Base-by-base conservation (phyloP, 1,140 invertebrate genomes). In the Lordiphosa stackelbergi region DNA sequence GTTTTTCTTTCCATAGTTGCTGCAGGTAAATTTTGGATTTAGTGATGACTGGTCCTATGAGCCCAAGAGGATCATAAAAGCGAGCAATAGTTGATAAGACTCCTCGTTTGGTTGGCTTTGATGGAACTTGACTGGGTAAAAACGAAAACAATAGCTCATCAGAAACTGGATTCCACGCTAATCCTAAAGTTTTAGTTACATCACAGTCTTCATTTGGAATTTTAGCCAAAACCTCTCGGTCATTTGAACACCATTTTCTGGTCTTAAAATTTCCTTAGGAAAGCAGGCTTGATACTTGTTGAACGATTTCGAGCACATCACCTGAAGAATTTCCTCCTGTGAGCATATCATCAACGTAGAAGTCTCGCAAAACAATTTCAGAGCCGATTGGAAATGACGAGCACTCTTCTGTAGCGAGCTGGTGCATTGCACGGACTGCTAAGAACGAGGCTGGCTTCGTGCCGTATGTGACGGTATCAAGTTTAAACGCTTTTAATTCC, bases 391-490 rank as follows among this genome's bases (percentile, higher is more conserved):
- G 22, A 45, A 22, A 45, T 22, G 19, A 16, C 4, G 22, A 10
- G 6, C 19, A 22, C 5, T 45, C 42, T n/a, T 45, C 42, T 10
- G 22, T 19, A 22, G 42, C 42, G n/a, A 45, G 22, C 22, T 45
- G 42, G 4, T 45, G 42, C 42, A 45, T 45, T 9, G 42, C 16
- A 22, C 42, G 42, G 10, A 45, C 19, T 16, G 42, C 42, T 22
- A 45, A 19, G 24, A 45, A 45, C 4, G 19, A 24, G 16, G 42
- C 19, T 19, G 42, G 42, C 24, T 45, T 45, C 19, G 42, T 45
- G 16, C 42, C 42, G 10, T 45, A 24, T 2, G n/a, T 45, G 19
- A 45, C 22, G 5, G 42, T 31, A n/a, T 45, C 42, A 1, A 28
- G 4, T 28, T 28, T 10, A 45, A 28, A 24, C 10, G 16, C n/a